Conservation (phyloP, 1,140 invertebrate genomes). For the Drosophila kanapiae region DNA sequence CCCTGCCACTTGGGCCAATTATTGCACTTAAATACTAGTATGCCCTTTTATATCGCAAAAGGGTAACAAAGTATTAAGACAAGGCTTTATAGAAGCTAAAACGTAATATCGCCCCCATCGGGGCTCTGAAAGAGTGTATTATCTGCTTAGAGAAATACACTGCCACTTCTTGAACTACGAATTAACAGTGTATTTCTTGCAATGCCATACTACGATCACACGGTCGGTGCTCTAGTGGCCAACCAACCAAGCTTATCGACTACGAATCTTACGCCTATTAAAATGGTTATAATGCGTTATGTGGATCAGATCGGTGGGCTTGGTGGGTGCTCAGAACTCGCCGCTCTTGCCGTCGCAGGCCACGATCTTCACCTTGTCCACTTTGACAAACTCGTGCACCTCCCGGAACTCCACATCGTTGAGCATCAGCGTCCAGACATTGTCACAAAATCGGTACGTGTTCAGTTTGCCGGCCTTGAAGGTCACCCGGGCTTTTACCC, state of each 20-base stretch:
- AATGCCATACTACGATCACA: slow-evolving; percentile 34
- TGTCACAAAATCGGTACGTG: slow-evolving; percentile 99
- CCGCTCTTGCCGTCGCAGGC: slow-evolving; percentile 99
- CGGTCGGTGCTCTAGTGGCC: slow-evolving; percentile 16
- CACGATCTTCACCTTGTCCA: slow-evolving; percentile 99
- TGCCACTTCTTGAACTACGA: slow-evolving; percentile 23
- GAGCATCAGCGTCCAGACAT: slow-evolving; percentile 99
- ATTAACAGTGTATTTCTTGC: slow-evolving; percentile 51
- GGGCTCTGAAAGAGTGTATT: background rate
- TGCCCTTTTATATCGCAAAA: background rate
- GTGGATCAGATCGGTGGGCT: slow-evolving; percentile 9
- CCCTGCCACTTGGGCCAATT: background rate
- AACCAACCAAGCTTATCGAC: slow-evolving; percentile 51
- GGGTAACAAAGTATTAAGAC: background rate
- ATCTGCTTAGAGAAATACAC: background rate
- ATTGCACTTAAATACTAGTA: too few species aligned
- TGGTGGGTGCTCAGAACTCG: slow-evolving; percentile 58
- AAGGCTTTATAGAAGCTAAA: background rate
- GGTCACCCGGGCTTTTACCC: slow-evolving; percentile 96
- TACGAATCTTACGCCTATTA: slow-evolving; percentile 59
- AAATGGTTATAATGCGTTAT: slow-evolving; percentile 15
- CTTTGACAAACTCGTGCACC: slow-evolving; percentile 96
- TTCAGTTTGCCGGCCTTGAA: slow-evolving; percentile 99
- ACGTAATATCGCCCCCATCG: background rate
- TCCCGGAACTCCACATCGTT: slow-evolving; percentile 99